Base-by-base conservation (phyloP, 1,140 invertebrate species). In the Drosophila quadrilineata region DNA sequence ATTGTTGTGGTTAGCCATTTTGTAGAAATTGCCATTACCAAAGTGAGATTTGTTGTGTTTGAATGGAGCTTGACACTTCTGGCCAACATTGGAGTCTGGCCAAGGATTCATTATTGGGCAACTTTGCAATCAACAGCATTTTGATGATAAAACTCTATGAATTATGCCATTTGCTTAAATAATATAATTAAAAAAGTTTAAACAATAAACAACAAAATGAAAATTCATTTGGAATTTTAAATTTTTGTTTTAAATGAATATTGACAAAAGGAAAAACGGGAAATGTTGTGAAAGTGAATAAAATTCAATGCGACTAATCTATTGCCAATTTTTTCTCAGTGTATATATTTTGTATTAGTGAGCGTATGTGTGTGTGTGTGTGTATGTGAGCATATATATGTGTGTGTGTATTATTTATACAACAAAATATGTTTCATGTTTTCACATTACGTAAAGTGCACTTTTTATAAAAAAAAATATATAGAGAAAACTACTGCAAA, bases 241-340 rank as follows among this genome's bases (percentile, higher is more conserved):
- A 50, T 35, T 4, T 17, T 5, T n/a, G n/a, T n/a, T n/a, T 8
- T 1, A 21, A 21, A n/a, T 28, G 14, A 50, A 46, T 56, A 49
- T 49, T 16, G 28, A 50, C 70, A 69, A 50, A 1, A 31, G 56
- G 54, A 33, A 26, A 40, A 73, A 45, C 22, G 9, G 40, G 45
- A 64, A 29, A 53, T 24, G 17, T 35, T 35, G 16, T 36, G 40
- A 3, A 50, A 26, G 5, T 28, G 24, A 24, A 54, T 17, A 67
- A 54, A 63, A 63, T 67, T 46, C 40, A 59, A 84, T 84, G 77
- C 70, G 77, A 79, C 79, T 88, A 88, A 65, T 88, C 87, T 89
- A 89, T 89, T 89, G 87, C 87, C 87, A 89, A 89, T 89, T 89
- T 89, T 89, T 89, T 88, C 87, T 89, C 87, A 77, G 71, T 84